Conservation (phyloP, 2,797 vertebrate species). For the Somateria mollissima region DNA sequence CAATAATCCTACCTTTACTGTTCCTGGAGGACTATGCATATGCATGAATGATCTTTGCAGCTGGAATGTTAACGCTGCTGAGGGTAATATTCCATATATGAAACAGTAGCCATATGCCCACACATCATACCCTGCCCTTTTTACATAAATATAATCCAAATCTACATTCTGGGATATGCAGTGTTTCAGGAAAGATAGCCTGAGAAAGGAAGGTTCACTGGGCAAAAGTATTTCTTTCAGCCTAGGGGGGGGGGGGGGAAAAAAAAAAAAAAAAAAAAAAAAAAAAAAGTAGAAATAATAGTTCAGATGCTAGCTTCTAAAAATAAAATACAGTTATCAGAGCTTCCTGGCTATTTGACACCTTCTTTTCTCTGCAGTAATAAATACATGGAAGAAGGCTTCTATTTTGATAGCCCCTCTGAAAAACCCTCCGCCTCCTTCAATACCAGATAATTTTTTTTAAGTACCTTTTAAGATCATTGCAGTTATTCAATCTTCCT, state of each 20-base stretch:
- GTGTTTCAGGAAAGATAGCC: background rate
- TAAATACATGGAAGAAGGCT: background rate
- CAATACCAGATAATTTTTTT: background rate
- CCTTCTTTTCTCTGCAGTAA: background rate
- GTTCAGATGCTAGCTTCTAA: background rate
- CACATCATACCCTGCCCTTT: background rate
- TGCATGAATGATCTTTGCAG: slow-evolving; percentile 47
- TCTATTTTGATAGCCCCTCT: background rate
- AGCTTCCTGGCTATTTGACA: slow-evolving; percentile 4
- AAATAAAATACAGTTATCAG: slow-evolving; percentile 30
- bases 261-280: too few species aligned
- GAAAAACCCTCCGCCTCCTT: background rate
- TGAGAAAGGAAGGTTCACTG: background rate
- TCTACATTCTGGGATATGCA: background rate
- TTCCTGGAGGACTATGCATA: slow-evolving; percentile 46
- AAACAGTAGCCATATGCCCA: slow-evolving; percentile 32
- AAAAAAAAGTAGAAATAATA: background rate
- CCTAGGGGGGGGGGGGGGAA: background rate
- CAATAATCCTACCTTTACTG: slow-evolving; percentile 22
- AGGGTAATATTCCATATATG: slow-evolving; percentile 44
- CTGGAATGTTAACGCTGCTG: slow-evolving; percentile 43
- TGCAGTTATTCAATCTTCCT: background rate
- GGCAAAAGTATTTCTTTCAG: background rate
- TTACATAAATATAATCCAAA: background rate
- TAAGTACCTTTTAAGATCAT: background rate